A percentile compares a stretch with the other conserved stretches of the same genome.
These are phyloP conservation scores for Manis javanica DNA, from an alignment of 2,797 vertebrate species.

Conservation along the genomic window DNA sequence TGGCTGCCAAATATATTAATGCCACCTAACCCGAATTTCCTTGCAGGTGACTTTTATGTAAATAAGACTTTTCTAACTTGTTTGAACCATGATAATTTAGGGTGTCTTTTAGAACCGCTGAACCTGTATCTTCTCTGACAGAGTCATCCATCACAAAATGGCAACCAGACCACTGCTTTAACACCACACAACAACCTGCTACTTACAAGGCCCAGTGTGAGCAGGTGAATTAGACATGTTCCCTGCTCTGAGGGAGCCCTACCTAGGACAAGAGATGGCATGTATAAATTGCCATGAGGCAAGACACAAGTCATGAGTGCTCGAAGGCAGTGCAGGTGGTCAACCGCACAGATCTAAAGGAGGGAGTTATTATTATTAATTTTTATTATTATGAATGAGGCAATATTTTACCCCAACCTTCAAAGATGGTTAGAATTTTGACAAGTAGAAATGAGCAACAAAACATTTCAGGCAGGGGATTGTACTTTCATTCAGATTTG, in stretches of 20 bases:
- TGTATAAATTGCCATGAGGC: background rate
- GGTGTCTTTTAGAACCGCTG: background rate
- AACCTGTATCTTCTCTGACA: background rate
- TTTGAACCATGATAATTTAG: background rate
- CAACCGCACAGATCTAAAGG: background rate
- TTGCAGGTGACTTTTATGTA: background rate
- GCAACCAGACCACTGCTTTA: background rate
- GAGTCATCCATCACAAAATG: background rate
- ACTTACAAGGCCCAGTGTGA: background rate
- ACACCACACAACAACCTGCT: background rate
- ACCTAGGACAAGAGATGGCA: background rate
- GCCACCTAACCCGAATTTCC: background rate
- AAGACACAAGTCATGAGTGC: background rate
- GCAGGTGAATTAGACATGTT: background rate
- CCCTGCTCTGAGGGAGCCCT: background rate
- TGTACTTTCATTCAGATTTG: slow-evolving; percentile 52
- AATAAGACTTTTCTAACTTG: slow-evolving; percentile 14
- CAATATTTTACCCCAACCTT: background rate
- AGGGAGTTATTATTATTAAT: background rate
- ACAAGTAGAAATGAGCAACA: background rate
- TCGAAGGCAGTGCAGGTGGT: background rate
- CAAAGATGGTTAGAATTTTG: background rate
- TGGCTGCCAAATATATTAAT: background rate
- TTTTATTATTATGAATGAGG: background rate
- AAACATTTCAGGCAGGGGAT: background rate